phyloP scores from a whole-genome alignment of 1,140 invertebrate genomes.

The Phymorhynchus buccinoides region DNA sequence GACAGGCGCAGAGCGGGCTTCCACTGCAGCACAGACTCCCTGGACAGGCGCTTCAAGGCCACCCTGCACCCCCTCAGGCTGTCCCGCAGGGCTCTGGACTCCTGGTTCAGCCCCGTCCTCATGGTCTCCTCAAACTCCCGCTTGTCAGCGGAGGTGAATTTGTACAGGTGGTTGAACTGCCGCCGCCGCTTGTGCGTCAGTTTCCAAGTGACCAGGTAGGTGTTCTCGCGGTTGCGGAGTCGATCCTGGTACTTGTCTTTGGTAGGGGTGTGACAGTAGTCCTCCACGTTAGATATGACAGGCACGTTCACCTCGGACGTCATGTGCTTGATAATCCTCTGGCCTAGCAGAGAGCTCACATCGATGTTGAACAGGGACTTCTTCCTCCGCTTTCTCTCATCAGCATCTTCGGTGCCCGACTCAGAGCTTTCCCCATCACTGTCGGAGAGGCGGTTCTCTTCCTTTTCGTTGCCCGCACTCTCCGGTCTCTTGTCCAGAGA shows the following conservation, averaged over 20 bases:
- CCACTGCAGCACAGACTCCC: conserved; percentile 58
- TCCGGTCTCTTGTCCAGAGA: conserved; percentile 14
- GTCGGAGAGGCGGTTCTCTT: conserved; percentile 22
- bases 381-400: conserved; percentile 42
- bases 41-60: conserved; percentile 50
- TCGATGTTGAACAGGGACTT: conserved; percentile 62
- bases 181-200: conserved; percentile 45
- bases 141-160: conserved; percentile 57
- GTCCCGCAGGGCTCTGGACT: conserved; percentile 49
- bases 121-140: conserved; percentile 51
- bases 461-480: conserved; percentile 36
- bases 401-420: conserved; percentile 24
- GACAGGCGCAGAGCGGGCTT: conserved; percentile 25
- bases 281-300: conserved; percentile 58
- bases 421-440: conserved; percentile 44
- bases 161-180: conserved; percentile 58
- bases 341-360: conserved; percentile 62
- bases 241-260: conserved; percentile 55
- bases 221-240: conserved; percentile 55
- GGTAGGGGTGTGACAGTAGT: conserved; percentile 62
- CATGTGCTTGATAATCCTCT: conserved; percentile 62
- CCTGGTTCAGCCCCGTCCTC: conserved; percentile 54
- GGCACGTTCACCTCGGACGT: conserved; percentile 55
- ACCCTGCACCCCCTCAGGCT: conserved; percentile 56
- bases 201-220: conserved; percentile 59